Evolutionary conservation across 2,113 vertebrate species (phyloP).

Genomic region (Castor canadensis): DNA sequence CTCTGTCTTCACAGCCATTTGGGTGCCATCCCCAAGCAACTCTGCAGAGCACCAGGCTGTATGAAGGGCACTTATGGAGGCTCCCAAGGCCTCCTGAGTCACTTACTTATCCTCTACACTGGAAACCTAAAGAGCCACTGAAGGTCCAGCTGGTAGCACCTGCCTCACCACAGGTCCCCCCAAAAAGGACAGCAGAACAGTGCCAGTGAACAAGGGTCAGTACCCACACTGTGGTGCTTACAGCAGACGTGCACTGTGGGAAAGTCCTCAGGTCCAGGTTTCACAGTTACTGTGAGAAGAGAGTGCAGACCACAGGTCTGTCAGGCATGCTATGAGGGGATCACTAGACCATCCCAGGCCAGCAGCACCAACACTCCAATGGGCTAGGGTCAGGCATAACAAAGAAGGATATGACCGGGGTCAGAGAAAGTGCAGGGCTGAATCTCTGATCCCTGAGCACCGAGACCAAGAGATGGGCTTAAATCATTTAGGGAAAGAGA

Average conservation of each 20-base stretch:
- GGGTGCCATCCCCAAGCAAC: neutral
- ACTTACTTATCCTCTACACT: neutral
- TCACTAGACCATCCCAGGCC: neutral
- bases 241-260: too few relatives aligned
- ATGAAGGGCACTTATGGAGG: too few relatives aligned
- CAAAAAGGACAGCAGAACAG: neutral
- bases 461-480: neutral
- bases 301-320: neutral
- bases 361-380: neutral
- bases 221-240: neutral
- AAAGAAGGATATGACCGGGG: neutral
- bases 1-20: neutral
- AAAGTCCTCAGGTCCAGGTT: too few relatives aligned
- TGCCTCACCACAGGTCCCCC: neutral
- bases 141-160: neutral
- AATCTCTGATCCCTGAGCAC: neutral
- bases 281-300: rapidly evolving
- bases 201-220: neutral
- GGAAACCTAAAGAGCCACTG: neutral
- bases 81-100: neutral
- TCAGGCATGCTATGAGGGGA: neutral
- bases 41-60: neutral
- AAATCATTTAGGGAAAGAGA: neutral
- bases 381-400: neutral
- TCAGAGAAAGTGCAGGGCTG: neutral